A percentile compares a stretch with the other conserved stretches of the same genome.
Conservation (phyloP, 2,888 invertebrate species). For the Antitype chi region DNA sequence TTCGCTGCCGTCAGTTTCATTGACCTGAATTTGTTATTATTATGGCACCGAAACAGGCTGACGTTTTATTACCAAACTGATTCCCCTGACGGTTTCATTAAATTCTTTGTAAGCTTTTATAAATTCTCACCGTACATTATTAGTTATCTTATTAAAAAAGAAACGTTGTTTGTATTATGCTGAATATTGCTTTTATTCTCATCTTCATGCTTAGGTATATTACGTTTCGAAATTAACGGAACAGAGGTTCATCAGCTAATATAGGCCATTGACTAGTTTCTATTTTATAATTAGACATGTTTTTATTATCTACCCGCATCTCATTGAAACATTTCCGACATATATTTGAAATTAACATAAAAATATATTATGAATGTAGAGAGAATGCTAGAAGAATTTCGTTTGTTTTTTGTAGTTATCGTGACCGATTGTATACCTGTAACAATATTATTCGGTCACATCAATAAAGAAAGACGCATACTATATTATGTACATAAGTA, state of each 20-base stretch:
- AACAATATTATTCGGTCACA: not conserved
- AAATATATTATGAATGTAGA: not conserved
- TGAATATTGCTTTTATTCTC: constrained; percentile 15
- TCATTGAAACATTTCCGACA: not conserved
- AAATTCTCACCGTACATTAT: constrained; percentile 30
- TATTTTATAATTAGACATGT: not conserved
- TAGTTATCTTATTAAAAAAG: constrained; percentile 33
- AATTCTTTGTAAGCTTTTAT: constrained; percentile 59
- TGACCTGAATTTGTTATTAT: constrained; percentile 80
- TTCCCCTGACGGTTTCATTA: constrained; percentile 69
- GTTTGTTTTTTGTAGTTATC: not conserved
- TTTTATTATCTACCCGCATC: not conserved
- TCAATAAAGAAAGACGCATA: not conserved
- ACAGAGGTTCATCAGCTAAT: not conserved
- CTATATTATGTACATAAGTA: not conserved
- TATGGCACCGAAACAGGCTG: constrained; percentile 73
- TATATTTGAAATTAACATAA: not conserved
- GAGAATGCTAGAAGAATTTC: not conserved
- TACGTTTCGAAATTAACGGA: constrained; percentile 14
- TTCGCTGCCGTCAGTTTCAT: constrained; percentile 72
- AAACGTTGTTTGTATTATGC: constrained; percentile 27
- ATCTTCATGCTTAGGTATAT: constrained; percentile 10
- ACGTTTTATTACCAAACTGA: constrained; percentile 70
- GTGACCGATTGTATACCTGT: not conserved
- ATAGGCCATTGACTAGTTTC: not conserved